phyloP scores from a whole-genome alignment of 2,888 invertebrate genomes.

The Steinernema scapterisci region DNA sequence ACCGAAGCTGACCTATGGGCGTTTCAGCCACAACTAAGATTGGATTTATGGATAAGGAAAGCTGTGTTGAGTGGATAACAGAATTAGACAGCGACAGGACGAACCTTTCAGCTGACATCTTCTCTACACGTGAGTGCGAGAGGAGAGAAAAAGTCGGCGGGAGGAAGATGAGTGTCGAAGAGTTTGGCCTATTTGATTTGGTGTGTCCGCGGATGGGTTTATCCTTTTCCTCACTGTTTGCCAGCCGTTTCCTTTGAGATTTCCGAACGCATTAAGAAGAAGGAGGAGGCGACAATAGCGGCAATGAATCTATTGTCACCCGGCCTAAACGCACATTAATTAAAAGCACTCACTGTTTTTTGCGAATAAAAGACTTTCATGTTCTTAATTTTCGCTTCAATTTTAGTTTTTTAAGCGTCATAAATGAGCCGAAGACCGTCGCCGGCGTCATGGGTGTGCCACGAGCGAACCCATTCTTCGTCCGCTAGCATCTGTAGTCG shows the following conservation, averaged over 20 bases:
- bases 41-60: constrained; percentile 26
- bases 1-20: constrained; percentile 27
- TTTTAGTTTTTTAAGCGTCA: background rate
- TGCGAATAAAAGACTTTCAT: background rate
- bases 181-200: constrained; percentile 2
- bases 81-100: constrained; percentile 24
- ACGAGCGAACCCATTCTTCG: no score
- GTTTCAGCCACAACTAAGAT: constrained; percentile 20
- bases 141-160: background rate
- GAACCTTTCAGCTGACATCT: constrained; percentile 19
- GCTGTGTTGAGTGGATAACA: constrained; percentile 30
- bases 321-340: background rate
- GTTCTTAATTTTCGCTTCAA: background rate
- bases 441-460: no score
- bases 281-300: background rate
- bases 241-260: background rate
- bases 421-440: background rate
- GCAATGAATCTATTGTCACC: background rate
- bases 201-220: background rate
- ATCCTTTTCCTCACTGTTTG: constrained; percentile 1
- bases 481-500: no score
- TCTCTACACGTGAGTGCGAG: constrained; percentile 9
- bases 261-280: background rate
- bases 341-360: constrained; percentile 13
- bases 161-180: background rate